Conservation (phyloP, 2,888 invertebrate genomes). For the Formica aserva region DNA sequence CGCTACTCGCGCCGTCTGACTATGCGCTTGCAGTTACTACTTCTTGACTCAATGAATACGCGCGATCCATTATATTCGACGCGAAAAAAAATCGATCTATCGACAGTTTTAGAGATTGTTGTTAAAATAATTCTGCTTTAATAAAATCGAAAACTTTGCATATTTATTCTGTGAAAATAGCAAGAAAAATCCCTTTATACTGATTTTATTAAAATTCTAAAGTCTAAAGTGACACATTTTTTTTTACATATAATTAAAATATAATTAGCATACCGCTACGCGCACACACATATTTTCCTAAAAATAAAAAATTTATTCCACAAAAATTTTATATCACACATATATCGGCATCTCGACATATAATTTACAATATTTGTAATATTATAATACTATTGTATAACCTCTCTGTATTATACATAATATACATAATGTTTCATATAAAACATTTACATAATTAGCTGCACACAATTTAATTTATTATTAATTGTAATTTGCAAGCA, state of each 20-base stretch:
- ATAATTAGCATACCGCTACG: neutral
- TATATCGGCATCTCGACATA: neutral
- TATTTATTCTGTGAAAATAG: neutral
- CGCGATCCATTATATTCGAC: slow-evolving; percentile 19
- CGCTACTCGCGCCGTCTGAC: slow-evolving; percentile 55
- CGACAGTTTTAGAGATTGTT: slow-evolving; percentile 1
- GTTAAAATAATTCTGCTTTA: neutral
- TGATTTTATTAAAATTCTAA: neutral
- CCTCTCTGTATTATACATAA: neutral
- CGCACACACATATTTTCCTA: neutral
- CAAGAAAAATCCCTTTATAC: neutral
- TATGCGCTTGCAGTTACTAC: slow-evolving; percentile 40
- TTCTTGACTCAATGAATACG: slow-evolving; percentile 50
- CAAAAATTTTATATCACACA: neutral
- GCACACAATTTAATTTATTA: slow-evolving; percentile 17
- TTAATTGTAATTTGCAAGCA: neutral
- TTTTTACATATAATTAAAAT: neutral
- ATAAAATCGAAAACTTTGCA: neutral
- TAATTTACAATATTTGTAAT: neutral
- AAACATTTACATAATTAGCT: slow-evolving; percentile 30
- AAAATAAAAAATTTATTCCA: neutral
- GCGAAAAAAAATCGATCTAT: slow-evolving; percentile 34
- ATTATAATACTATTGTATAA: slow-evolving; percentile 18
- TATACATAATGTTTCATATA: slow-evolving; percentile 6
- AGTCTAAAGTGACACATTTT: no score